Evolutionary conservation across 2,113 vertebrate species (phyloP).

Genomic region (Paramormyrops kingsleyae): DNA sequence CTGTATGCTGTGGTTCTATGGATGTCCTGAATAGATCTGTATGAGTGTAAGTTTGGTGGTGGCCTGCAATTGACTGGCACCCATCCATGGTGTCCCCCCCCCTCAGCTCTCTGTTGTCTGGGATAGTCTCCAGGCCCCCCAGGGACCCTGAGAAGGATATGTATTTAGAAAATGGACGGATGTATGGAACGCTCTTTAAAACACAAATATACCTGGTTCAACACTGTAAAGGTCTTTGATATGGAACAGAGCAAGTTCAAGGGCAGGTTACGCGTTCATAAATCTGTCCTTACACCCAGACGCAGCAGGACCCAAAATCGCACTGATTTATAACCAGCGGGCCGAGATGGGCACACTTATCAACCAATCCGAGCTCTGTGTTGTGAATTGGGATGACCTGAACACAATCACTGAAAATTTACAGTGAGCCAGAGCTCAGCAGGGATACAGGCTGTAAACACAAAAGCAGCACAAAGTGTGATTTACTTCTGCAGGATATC

Average conservation of each 20-base stretch:
- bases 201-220: background rate
- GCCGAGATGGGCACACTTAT: slow-evolving; percentile 54
- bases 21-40: background rate
- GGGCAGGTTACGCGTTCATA: slow-evolving; percentile 47
- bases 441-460: slow-evolving; percentile 8
- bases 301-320: slow-evolving; percentile 15
- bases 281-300: slow-evolving; percentile 51
- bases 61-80: background rate
- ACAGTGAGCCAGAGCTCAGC: slow-evolving; percentile 38
- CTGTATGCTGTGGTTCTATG: background rate
- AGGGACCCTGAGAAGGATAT: background rate
- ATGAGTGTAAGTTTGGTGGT: background rate
- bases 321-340: slow-evolving; percentile 50
- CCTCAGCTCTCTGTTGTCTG: background rate
- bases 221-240: slow-evolving; percentile 9
- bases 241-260: slow-evolving; percentile 45
- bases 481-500: slow-evolving; percentile 14
- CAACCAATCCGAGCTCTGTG: slow-evolving; percentile 29
- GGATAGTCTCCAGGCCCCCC: background rate
- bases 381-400: slow-evolving; percentile 25
- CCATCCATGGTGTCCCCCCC: background rate
- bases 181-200: background rate
- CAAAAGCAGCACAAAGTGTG: background rate
- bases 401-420: slow-evolving; percentile 24
- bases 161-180: background rate